Evolutionary conservation across 2,797 vertebrate genomes (phyloP), one percentile per base, ranked within the genome.

Genomic region (Sylvia borin): DNA sequence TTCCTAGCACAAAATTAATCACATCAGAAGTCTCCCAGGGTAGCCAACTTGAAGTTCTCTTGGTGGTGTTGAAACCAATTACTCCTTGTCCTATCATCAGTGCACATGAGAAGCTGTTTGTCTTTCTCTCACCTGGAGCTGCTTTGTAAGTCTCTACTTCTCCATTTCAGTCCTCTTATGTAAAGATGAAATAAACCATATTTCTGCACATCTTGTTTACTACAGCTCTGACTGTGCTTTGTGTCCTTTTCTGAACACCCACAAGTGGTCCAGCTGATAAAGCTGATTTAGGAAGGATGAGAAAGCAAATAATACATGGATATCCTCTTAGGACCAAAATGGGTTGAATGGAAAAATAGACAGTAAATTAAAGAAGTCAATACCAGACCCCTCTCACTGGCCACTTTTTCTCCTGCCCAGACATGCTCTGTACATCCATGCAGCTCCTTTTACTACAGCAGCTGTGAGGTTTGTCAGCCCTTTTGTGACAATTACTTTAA

Each of bases 401-500:
- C 72, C 42, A 84, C 5, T 38, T 54, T 36, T 68, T 55, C n/a
- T 88, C 66, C 45, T 88, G 80, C 61, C 81, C 18, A 38, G 68
- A 40, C 76, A 38, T 3, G 58, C 45, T 50, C 6, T 10, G 5
- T 22, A 62, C 11, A 58, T n/a, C 36, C 16, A 31, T 11, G 2
- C 32, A 91, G 18, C 36, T 76, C 73, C 43, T 76, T 91, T 93
- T 53, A 55, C 51, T 77, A 9, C 40, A 76, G 42, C 67, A 93
- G 57, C 76, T 87, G 87, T 55, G 50, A 80, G 27, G 40, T 64
- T 96, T 94, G 68, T 90, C 79, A 85, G 36, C 10, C 61, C 85
- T 93, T 96, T 92, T 85, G 72, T 92, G 93, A 62, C 74, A 91
- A 92, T 94, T 96, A 89, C 77, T 92, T 94, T 92, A 93, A 92